Evolutionary conservation across 1,140 invertebrate species (phyloP).

Genomic region (Drosophila busckii): DNA sequence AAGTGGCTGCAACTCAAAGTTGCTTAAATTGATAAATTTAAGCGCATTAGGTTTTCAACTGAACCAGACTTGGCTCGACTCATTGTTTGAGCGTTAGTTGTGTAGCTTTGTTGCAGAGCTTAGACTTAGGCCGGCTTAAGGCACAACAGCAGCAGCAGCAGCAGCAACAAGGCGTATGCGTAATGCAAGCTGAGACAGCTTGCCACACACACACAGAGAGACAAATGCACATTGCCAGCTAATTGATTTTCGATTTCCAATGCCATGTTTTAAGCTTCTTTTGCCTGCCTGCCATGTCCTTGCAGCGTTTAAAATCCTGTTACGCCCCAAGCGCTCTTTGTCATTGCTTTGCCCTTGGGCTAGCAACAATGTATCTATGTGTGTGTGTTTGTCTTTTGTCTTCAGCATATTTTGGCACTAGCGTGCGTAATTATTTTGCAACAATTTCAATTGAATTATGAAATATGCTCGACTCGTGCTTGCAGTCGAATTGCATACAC

Average conservation of each 20-base stretch:
- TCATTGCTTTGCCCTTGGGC: too few species aligned
- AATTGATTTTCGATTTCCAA: slow-evolving; percentile 24
- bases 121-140: slow-evolving; percentile 28
- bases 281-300: slow-evolving; percentile 1
- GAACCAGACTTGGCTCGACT: neutral
- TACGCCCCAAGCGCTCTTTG: too few species aligned
- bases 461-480: slow-evolving; percentile 34
- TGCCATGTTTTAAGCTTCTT: slow-evolving; percentile 22
- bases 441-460: slow-evolving; percentile 73
- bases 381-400: neutral
- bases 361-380: neutral
- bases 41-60: too few species aligned
- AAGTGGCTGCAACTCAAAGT: too few species aligned
- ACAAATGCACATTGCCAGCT: slow-evolving; percentile 23
- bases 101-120: neutral
- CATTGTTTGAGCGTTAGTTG: neutral
- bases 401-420: too few species aligned
- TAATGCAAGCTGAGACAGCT: neutral
- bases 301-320: slow-evolving; percentile 5
- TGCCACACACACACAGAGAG: too few species aligned
- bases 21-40: too few species aligned
- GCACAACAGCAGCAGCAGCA: neutral
- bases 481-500: slow-evolving; percentile 5
- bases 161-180: neutral
- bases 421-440: slow-evolving; percentile 52